Base-by-base conservation (phyloP, 2,113 vertebrate genomes). In the Thomomys bottae region DNA sequence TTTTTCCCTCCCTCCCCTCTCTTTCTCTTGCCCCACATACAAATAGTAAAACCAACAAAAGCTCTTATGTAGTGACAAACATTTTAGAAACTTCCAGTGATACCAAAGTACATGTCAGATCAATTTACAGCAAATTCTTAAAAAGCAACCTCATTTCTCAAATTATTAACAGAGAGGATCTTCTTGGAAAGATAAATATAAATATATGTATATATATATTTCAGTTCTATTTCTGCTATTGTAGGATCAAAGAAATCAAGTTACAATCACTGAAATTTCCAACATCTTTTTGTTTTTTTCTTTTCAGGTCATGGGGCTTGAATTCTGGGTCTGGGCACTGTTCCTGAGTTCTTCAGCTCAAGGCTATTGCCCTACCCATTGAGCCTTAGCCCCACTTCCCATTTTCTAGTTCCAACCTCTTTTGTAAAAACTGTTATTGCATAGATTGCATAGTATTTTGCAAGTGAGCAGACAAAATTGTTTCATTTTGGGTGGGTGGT, bases 401-500 rank as follows among this genome's bases (percentile, higher is more conserved):
- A n/a, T n/a, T n/a, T n/a, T n/a, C n/a, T n/a, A n/a, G n/a, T 49
- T 12, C 14, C 45, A 8, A 49, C 45, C 45, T 49, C 45, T 49
- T 49, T 49, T 49, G n/a, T 49, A 54, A 54, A 54, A 54, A 54
- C 49, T 54, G 49, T 4, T 54, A 54, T 54, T 54, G 36, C 49
- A 14, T 5, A n/a, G 20, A 54, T 54, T 54, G 36, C 49, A 14
- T 5, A n/a, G 20, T 57, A 72, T 77, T 91, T 78, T 71, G 34
- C 77, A 84, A 82, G 38, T 75, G 72, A 88, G 21, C 34, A 80
- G 45, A 61, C 6, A 12, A 75, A 88, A 92, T 73, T 14, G 14
- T 63, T 83, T 14, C 90, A 54, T 89, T 88, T 45, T 80, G 73
- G 71, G 20, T 91, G 68, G 28, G 75, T 90, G 34, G 2, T 88